Evolutionary conservation across 1,140 invertebrate genomes (phyloP), one percentile per base, ranked within the genome.

Genomic region (Hermetia illucens): DNA sequence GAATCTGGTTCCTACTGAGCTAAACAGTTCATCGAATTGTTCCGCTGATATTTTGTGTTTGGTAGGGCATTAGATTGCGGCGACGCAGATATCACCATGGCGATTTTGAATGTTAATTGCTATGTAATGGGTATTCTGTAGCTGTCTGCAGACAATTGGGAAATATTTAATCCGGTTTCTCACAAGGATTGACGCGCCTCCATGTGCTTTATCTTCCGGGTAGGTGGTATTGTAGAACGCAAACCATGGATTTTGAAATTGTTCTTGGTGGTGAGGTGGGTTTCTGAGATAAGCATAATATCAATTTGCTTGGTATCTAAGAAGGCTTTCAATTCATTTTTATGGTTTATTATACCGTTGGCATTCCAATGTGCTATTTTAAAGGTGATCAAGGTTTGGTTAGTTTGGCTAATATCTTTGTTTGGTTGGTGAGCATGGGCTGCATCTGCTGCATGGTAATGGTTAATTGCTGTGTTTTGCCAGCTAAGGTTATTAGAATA

Each of bases 41-140:
- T 42, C 22, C 20, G 34, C 22, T 9, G n/a, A 41, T 9, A 52
- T 36, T 10, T 32, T 22, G 35, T 44, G 42, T 34, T 34, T 45
- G 24, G 50, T 46, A 21, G 47, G 48, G 29, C 50, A 49, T 39
- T 53, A 53, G 8, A 51, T 35, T 12, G 50, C 36, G 6, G 41
- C 40, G 8, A 36, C 6, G 18, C 10, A 13, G 5, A 18, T 17
- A 13, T 5, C 5, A 9, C 22, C 21, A 16, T n/a, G 5, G 4
- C 13, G 8, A 12, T 18, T 9, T n/a, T 24, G 20, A 5, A 37
- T 25, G 20, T 10, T 25, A 10, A 37, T 37, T n/a, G 36, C n/a
- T 37, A 20, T 21, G 9, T 10, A 16, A 13, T 36, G 34, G n/a
- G 21, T 5, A 15, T 22, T 27, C 10, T 27, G 19, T 21, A 24